phyloP scores from a whole-genome alignment of 2,113 vertebrate genomes.

The Nothocercus julius region DNA sequence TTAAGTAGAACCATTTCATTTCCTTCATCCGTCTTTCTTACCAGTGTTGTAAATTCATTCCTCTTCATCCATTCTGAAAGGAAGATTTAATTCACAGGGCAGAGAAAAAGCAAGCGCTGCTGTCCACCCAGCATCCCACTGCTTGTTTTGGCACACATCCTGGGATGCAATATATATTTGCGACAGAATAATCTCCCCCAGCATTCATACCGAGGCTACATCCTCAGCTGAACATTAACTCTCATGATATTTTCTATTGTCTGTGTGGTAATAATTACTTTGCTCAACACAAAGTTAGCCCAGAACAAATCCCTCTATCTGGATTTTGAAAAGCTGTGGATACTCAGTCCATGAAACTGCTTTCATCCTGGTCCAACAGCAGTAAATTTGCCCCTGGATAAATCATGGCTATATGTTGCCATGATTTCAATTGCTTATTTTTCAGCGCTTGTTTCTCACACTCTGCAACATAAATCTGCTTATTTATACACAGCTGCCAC shows the following conservation, averaged over 20 bases:
- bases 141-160: neutral
- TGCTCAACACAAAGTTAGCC: neutral
- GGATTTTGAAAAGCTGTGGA: neutral
- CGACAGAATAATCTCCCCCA: neutral
- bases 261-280: neutral
- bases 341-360: neutral
- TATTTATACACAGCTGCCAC: neutral
- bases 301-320: neutral
- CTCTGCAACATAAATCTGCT: neutral
- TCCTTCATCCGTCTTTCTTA: neutral
- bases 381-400: neutral
- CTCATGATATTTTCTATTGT: neutral
- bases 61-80: neutral
- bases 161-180: accelerated
- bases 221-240: neutral
- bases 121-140: neutral
- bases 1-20: neutral
- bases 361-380: neutral
- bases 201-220: neutral
- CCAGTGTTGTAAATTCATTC: neutral
- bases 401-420: neutral
- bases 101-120: neutral
- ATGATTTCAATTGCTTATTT: neutral
- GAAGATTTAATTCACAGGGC: neutral
- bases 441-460: neutral